phyloP scores from a whole-genome alignment of 2,888 invertebrate genomes.

The Watsonalla cultraria region DNA sequence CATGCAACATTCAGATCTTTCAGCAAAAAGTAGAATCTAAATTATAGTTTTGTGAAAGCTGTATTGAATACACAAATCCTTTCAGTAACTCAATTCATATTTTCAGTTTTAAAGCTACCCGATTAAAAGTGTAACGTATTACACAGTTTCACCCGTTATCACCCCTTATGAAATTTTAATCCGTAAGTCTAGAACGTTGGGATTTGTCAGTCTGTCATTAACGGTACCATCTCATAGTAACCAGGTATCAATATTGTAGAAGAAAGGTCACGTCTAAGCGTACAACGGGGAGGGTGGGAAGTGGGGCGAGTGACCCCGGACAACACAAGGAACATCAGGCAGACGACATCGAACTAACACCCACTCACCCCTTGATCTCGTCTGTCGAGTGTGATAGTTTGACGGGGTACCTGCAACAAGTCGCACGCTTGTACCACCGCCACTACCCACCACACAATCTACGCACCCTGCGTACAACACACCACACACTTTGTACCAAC shows the following conservation, averaged over 20 bases:
- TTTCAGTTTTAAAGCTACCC: too few relatives aligned
- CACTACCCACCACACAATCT: neutral
- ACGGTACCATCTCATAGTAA: too few relatives aligned
- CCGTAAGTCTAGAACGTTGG: neutral
- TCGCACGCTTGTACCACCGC: slow-evolving; percentile 28
- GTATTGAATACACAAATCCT: too few relatives aligned
- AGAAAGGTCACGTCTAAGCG: neutral
- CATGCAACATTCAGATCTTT: neutral
- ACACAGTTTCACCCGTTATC: neutral
- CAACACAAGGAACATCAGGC: neutral
- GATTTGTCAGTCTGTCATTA: neutral
- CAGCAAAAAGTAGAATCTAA: too few relatives aligned
- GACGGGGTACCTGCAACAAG: slow-evolving; percentile 61
- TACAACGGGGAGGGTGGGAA: neutral
- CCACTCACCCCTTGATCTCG: slow-evolving; percentile 61
- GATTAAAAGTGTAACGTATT: too few relatives aligned
- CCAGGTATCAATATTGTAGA: neutral
- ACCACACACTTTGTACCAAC: neutral
- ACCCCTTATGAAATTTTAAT: neutral
- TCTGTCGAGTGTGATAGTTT: slow-evolving; percentile 55
- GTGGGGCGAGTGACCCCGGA: neutral
- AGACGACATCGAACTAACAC: slow-evolving; percentile 49
- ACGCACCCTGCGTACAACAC: neutral
- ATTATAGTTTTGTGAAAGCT: too few relatives aligned
- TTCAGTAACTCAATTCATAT: too few relatives aligned